phyloP scores from a whole-genome alignment of 2,888 invertebrate genomes.

The Erynnis tages region DNA sequence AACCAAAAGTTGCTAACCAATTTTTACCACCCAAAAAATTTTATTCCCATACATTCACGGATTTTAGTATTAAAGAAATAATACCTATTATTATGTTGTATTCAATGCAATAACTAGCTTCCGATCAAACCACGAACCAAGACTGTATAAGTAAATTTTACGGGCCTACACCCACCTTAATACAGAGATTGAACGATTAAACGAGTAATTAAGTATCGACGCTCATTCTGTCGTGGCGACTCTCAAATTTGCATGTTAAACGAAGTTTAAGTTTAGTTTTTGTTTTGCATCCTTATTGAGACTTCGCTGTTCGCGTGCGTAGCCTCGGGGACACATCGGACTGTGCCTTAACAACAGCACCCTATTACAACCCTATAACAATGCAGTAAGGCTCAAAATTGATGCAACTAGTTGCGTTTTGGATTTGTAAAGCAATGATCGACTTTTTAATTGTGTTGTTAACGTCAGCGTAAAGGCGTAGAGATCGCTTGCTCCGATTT shows the following conservation, averaged over 20 bases:
- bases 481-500: constrained; percentile 77
- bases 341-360: constrained; percentile 21
- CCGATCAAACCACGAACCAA: neutral
- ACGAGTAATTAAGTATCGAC: constrained; percentile 80
- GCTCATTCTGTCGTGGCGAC: constrained; percentile 76
- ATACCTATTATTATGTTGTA: neutral
- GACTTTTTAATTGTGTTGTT: constrained; percentile 79
- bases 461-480: constrained; percentile 77
- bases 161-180: constrained; percentile 58
- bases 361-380: constrained; percentile 34
- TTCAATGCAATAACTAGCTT: neutral
- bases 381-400: constrained; percentile 41
- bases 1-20: no score
- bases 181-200: constrained; percentile 77
- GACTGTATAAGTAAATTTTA: constrained; percentile 38
- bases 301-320: constrained; percentile 64
- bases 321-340: constrained; percentile 53
- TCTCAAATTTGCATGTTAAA: constrained; percentile 82
- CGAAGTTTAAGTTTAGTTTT: constrained; percentile 76
- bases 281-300: constrained; percentile 76
- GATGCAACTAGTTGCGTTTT: constrained; percentile 15
- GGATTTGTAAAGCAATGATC: constrained; percentile 49
- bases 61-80: no score
- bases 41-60: no score
- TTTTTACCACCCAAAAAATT: no score